Conservation (phyloP, 2,888 invertebrate species). For the Zaprionus obscuricornis region DNA sequence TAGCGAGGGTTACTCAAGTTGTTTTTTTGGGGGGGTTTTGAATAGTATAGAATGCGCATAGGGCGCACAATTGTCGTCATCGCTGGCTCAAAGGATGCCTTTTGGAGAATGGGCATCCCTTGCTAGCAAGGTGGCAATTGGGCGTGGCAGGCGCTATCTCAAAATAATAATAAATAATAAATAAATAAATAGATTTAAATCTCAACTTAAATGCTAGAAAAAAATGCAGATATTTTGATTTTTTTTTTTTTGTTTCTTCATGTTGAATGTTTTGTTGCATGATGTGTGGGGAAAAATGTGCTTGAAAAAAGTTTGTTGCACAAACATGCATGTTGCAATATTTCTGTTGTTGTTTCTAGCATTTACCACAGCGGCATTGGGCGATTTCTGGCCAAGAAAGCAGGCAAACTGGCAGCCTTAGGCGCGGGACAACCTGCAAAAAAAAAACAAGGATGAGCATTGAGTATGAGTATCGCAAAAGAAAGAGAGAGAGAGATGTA, state of each 20-base stretch:
- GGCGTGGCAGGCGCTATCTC: constrained; percentile 55
- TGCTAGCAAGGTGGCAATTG: constrained; percentile 83
- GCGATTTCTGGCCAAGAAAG: constrained; percentile 73
- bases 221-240: constrained; percentile 52
- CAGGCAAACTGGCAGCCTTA: constrained; percentile 62
- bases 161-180: constrained; percentile 66
- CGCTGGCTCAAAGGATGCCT: constrained; percentile 81
- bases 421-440: constrained; percentile 85
- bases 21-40: background rate
- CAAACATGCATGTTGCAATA: constrained; percentile 14
- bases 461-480: background rate
- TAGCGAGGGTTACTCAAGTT: background rate
- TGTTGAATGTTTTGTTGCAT: constrained; percentile 13
- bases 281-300: constrained; percentile 39
- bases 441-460: background rate
- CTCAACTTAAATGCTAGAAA: constrained; percentile 73
- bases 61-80: constrained; percentile 81
- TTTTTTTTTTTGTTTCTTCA: background rate
- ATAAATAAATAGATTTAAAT: constrained; percentile 67
- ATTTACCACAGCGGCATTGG: constrained; percentile 81
- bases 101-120: constrained; percentile 59
- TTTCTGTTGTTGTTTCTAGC: constrained; percentile 1
- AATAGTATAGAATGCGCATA: constrained; percentile 32
- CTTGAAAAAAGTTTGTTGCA: constrained; percentile 21
- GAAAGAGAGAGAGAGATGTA: background rate